Evolutionary conservation across 2,113 vertebrate species (phyloP).

Genomic region (Sapayoa aenigma): DNA sequence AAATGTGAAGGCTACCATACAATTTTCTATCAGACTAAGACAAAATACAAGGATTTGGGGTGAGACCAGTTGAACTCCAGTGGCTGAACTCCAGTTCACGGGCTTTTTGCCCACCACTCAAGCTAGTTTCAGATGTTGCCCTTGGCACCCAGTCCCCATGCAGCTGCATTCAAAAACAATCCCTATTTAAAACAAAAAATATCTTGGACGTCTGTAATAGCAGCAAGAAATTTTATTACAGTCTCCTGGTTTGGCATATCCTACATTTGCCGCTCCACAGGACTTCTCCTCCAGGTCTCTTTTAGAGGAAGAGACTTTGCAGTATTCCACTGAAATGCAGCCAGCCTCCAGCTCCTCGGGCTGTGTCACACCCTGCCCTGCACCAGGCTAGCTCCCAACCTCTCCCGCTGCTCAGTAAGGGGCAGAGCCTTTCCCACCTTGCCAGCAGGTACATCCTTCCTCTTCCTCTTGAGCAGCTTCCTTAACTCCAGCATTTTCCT

Average conservation of each 20-base stretch:
- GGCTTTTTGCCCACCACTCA: not conserved
- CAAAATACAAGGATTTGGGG: not conserved
- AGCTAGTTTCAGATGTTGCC: not conserved
- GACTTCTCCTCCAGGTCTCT: not conserved
- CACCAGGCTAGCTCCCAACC: not conserved
- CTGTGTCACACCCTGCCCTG: not conserved
- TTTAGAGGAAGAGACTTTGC: not conserved
- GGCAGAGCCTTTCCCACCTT: not conserved
- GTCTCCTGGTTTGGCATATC: not conserved
- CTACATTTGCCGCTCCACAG: fast-evolving
- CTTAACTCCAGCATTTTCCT: not conserved
- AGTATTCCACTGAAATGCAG: not conserved
- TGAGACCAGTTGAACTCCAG: not conserved
- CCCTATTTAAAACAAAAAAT: not conserved
- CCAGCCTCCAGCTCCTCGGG: not conserved
- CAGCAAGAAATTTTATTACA: not conserved
- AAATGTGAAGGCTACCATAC: not conserved
- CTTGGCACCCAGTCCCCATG: not conserved
- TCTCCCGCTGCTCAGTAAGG: not conserved
- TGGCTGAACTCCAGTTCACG: not conserved
- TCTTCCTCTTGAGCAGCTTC: not conserved
- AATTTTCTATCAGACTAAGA: not conserved
- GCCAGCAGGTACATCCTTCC: not conserved
- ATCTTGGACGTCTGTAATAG: not conserved
- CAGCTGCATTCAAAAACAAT: not conserved